Percentiles rank a stretch among this genome's conserved stretches.
These are phyloP conservation scores for Hypsibius dujardini DNA, from an alignment of 1,140 invertebrate species.

Conservation along the genomic window DNA sequence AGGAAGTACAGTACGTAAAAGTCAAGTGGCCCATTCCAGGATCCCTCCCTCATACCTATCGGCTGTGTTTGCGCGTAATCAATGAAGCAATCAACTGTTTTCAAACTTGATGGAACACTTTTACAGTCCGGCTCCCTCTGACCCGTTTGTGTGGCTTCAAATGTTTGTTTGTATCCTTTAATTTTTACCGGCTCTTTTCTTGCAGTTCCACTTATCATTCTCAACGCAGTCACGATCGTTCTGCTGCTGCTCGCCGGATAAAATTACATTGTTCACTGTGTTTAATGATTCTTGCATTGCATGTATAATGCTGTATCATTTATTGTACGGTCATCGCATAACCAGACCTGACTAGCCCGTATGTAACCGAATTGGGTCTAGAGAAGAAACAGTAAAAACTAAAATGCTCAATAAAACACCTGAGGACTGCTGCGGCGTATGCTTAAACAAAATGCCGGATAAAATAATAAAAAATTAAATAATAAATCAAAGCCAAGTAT, in stretches of 20 bases:
- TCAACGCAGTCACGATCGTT: background rate
- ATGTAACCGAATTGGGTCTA: background rate
- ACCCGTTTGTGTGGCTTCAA: no score
- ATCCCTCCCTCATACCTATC: no score
- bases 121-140: no score
- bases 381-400: background rate
- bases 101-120: no score
- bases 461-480: background rate
- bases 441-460: background rate
- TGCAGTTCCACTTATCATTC: conserved; percentile 1
- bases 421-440: background rate
- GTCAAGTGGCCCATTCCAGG: no score
- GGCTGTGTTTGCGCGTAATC: no score
- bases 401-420: background rate
- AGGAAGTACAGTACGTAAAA: no score
- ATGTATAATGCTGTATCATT: background rate
- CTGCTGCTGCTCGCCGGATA: background rate
- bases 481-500: background rate
- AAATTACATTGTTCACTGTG: background rate
- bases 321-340: background rate
- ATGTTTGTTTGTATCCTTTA: no score
- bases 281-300: background rate
- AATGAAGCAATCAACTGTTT: no score
- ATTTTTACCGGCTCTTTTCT: background rate
- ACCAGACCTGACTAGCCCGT: background rate